phyloP scores from a whole-genome alignment of 2,113 vertebrate genomes.

The Nipponia nippon region DNA sequence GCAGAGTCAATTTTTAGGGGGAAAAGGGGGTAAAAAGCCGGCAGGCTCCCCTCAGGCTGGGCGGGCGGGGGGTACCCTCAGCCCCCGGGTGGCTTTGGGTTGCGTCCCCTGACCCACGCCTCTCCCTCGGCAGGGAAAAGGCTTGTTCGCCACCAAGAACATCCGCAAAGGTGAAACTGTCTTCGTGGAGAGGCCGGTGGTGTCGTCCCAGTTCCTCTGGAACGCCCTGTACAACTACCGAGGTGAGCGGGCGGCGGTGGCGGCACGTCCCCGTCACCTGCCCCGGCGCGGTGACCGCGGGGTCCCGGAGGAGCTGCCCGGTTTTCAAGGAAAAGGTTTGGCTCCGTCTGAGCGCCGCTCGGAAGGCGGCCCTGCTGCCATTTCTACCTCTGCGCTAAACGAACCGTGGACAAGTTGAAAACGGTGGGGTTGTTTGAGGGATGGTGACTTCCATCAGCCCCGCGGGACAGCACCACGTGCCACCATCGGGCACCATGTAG shows the following conservation, averaged over 20 bases:
- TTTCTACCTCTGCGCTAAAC: not conserved
- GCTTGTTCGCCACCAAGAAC: conserved; percentile 86
- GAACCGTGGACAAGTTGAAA: not conserved
- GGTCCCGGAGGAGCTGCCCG: not conserved
- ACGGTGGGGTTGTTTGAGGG: fast-evolving
- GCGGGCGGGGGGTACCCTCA: not conserved
- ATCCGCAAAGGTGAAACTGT: conserved; percentile 89
- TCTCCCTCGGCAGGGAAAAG: conserved; percentile 82
- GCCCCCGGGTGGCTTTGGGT: not conserved
- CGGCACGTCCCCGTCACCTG: fast-evolving
- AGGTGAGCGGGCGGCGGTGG: conserved; percentile 73
- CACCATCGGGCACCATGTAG: fast-evolving
- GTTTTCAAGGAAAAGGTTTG: not conserved
- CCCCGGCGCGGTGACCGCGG: fast-evolving
- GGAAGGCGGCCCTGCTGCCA: not conserved
- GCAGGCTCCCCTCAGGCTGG: not conserved
- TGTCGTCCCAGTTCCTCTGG: conserved; percentile 94
- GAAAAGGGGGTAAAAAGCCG: fast-evolving
- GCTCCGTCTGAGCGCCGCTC: fast-evolving
- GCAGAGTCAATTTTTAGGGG: fast-evolving
- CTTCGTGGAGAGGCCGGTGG: conserved; percentile 88
- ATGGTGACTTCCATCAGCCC: not conserved
- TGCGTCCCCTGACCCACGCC: not conserved
- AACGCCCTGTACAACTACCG: conserved; percentile 91
- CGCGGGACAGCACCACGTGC: not conserved